These are phyloP conservation scores for Sander lucioperca DNA, from an alignment of 2,113 vertebrate species.

Conservation along the genomic window DNA sequence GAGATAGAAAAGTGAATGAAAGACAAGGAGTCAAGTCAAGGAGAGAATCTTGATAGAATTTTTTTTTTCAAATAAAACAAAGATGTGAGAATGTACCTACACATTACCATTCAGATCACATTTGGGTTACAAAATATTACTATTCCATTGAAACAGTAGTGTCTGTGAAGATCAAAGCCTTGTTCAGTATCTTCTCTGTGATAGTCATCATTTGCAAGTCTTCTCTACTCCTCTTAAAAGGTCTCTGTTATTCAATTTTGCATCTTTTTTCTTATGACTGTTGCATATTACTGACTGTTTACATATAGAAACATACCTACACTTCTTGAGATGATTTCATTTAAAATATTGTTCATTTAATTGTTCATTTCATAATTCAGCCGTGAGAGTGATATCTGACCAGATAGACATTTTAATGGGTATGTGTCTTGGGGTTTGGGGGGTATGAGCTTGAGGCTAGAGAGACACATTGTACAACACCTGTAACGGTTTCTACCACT, in stretches of 20 bases:
- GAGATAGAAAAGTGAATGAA: neutral
- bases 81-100: neutral
- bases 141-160: neutral
- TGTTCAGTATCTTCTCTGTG: neutral
- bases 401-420: neutral
- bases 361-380: neutral
- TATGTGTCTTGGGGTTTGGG: neutral
- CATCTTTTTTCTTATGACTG: neutral
- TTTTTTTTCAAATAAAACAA: slow-evolving; percentile 1
- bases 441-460: neutral
- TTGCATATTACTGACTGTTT: neutral
- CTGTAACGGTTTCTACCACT: slow-evolving; percentile 30
- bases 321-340: neutral
- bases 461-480: slow-evolving; percentile 27
- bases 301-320: neutral
- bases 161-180: neutral
- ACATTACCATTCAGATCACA: slow-evolving; percentile 1
- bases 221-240: neutral
- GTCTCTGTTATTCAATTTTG: neutral
- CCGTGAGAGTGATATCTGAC: neutral
- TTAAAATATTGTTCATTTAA: neutral
- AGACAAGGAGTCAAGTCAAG: slow-evolving; percentile 5
- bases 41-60: neutral
- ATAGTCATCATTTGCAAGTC: neutral
- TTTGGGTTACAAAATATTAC: neutral